Conservation (phyloP, 2,113 vertebrate species). For the Lagopus leucura region DNA sequence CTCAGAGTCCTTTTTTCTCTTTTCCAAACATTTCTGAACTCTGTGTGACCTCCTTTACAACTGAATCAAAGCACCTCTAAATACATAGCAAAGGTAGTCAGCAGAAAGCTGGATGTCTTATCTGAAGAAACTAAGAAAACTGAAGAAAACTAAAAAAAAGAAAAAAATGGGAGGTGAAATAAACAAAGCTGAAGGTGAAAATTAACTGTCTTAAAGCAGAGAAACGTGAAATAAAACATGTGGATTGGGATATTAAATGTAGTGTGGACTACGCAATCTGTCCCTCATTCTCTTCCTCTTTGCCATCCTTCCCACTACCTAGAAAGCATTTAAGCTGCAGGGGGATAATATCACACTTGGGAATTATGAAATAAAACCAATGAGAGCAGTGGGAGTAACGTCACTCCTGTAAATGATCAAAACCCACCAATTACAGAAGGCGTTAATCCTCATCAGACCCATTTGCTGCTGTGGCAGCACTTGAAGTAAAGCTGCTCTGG, state of each 20-base stretch:
- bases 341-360: constrained; percentile 55
- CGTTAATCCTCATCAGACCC: constrained; percentile 69
- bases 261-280: neutral
- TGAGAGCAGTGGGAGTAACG: constrained; percentile 60
- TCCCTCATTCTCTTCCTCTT: neutral
- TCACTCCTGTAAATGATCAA: constrained; percentile 65
- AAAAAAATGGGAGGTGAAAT: constrained; percentile 34
- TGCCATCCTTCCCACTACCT: constrained; percentile 10
- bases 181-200: constrained; percentile 49
- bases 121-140: neutral
- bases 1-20: constrained; percentile 37
- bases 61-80: constrained; percentile 73
- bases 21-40: constrained; percentile 83
- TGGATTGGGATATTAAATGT: neutral
- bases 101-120: constrained; percentile 24
- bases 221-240: constrained; percentile 53
- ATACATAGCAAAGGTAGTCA: constrained; percentile 7
- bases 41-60: constrained; percentile 76
- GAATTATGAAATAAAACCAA: constrained; percentile 69
- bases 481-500: constrained; percentile 55
- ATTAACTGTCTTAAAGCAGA: constrained; percentile 52
- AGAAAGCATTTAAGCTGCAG: constrained; percentile 53
- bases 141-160: constrained; percentile 33
- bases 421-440: constrained; percentile 67
- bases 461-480: constrained; percentile 38